Evolutionary conservation across 2,888 invertebrate species (phyloP).

Genomic region (Hirtodrosophila duncani): DNA sequence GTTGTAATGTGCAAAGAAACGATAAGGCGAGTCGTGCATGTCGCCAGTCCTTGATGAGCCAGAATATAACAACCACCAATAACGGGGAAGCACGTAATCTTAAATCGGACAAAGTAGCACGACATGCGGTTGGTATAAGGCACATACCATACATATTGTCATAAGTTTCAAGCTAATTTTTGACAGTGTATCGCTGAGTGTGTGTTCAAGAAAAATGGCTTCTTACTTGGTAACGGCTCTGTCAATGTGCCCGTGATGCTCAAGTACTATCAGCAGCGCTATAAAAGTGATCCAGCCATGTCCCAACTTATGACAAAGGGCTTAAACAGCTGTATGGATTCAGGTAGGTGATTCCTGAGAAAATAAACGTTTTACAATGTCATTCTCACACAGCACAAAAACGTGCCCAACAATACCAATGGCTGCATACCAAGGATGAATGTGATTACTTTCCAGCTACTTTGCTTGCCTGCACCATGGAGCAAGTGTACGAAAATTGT

Average conservation of each 20-base stretch:
- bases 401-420: constrained; percentile 35
- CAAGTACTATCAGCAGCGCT: constrained; percentile 35
- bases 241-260: constrained; percentile 32
- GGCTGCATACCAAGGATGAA: constrained; percentile 42
- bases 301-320: constrained; percentile 28
- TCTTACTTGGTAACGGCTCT: constrained; percentile 34
- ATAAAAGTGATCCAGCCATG: constrained; percentile 25
- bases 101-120: constrained; percentile 38
- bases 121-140: constrained; percentile 42
- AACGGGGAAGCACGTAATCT: constrained; percentile 24
- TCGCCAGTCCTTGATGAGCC: constrained; percentile 39
- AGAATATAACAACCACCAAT: constrained; percentile 15
- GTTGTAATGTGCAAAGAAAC: constrained; percentile 44
- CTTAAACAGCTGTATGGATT: constrained; percentile 25
- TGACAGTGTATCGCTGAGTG: constrained; percentile 55
- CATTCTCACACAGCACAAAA: constrained; percentile 23
- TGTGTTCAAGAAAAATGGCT: constrained; percentile 42
- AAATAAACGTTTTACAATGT: neutral
- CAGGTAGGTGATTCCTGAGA: constrained; percentile 19
- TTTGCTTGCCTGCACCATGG: constrained; percentile 47
- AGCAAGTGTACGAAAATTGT: constrained; percentile 54
- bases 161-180: neutral
- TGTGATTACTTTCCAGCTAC: constrained; percentile 54
- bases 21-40: constrained; percentile 29
- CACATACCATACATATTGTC: neutral